Conservation (phyloP, 23 tunicate genomes). For the Halocynthia aurantium region DNA sequence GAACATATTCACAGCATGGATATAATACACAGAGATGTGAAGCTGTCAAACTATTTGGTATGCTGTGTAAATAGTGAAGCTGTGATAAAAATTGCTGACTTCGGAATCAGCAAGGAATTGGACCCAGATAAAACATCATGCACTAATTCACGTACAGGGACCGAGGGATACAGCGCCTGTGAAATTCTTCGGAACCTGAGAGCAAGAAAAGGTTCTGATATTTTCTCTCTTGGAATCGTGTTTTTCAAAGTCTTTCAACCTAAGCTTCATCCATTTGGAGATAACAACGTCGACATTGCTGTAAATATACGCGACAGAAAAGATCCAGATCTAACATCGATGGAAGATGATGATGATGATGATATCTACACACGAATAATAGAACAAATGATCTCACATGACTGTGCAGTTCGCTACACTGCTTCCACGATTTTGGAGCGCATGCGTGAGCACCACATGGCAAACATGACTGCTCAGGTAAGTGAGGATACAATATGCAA, state of each 20-base stretch:
- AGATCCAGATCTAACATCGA: too few relatives aligned
- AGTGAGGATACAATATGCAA: too few relatives aligned
- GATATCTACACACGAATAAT: too few relatives aligned
- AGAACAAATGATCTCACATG: too few relatives aligned
- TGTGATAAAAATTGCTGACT: background rate
- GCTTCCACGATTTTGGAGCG: too few relatives aligned
- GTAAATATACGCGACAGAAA: background rate
- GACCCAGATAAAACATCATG: background rate
- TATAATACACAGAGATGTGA: background rate
- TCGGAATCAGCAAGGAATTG: background rate
- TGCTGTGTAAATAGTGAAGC: background rate
- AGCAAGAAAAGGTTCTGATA: background rate
- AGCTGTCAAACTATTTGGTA: background rate
- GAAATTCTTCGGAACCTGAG: constrained; percentile 1
- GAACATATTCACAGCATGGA: background rate
- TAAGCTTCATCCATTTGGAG: background rate
- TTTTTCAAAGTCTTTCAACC: background rate
- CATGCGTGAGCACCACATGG: too few relatives aligned
- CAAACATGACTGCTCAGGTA: too few relatives aligned
- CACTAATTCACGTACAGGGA: background rate
- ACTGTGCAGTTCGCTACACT: too few relatives aligned
- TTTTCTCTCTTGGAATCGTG: background rate
- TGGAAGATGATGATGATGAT: too few relatives aligned
- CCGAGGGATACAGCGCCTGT: background rate
- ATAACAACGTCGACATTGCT: background rate